phyloP scores from a whole-genome alignment of 2,888 invertebrate genomes.

The Hymenopus coronatus region DNA sequence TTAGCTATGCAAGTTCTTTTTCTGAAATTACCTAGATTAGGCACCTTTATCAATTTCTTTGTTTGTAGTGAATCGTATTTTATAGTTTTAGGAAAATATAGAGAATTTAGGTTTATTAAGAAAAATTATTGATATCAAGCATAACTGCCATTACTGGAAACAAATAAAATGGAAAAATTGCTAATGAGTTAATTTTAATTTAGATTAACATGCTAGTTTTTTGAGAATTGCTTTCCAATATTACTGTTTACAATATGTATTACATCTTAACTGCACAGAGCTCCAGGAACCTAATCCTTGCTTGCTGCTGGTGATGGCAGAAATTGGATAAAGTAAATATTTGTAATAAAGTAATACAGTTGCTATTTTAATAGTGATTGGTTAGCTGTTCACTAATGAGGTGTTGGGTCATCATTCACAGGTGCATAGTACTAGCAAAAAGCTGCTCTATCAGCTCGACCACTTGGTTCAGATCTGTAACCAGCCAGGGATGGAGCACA shows the following conservation, averaged over 20 bases:
- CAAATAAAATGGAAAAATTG: neutral
- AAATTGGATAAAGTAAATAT: neutral
- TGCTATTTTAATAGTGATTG: neutral
- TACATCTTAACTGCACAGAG: neutral
- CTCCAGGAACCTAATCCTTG: neutral
- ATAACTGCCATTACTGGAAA: neutral
- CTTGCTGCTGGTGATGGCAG: slow-evolving; percentile 3
- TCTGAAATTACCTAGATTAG: neutral
- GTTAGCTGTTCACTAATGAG: slow-evolving; percentile 17
- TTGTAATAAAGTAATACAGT: neutral
- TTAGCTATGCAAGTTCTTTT: neutral
- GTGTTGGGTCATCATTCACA: slow-evolving; percentile 46
- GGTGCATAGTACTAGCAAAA: slow-evolving; percentile 95
- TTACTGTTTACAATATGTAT: neutral
- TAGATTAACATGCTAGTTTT: neutral
- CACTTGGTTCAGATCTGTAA: slow-evolving; percentile 95
- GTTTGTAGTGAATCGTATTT: neutral
- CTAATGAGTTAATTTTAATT: neutral
- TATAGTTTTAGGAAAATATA: neutral
- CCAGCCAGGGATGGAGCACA: slow-evolving; percentile 73
- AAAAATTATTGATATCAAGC: neutral
- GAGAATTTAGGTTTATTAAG: neutral
- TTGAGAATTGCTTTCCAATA: neutral
- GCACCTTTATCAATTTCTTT: neutral
- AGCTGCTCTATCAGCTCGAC: slow-evolving; percentile 91